These are phyloP conservation scores for Malthinus flaveolus DNA, from an alignment of 2,888 invertebrate genomes.

Conservation along the genomic window DNA sequence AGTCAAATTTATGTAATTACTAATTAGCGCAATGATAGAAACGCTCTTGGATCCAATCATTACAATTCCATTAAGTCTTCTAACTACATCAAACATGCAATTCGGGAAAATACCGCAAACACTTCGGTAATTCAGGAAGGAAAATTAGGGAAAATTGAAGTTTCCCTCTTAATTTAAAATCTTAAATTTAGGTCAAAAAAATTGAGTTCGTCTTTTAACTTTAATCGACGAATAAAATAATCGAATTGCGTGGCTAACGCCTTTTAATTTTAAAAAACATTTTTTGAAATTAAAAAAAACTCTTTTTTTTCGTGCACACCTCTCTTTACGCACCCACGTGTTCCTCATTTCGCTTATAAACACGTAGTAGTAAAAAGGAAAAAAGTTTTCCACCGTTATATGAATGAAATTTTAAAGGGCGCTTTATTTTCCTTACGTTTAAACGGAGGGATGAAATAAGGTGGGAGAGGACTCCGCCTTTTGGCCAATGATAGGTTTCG, in stretches of 20 bases:
- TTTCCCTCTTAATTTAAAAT: too few species aligned
- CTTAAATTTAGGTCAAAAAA: too few species aligned
- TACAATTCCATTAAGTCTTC: slow-evolving; percentile 50
- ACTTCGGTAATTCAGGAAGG: slow-evolving; percentile 46
- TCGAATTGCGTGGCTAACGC: too few species aligned
- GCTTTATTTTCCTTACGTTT: slow-evolving; percentile 32
- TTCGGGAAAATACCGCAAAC: slow-evolving; percentile 49
- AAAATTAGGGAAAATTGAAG: slow-evolving; percentile 19
- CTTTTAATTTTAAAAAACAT: too few species aligned
- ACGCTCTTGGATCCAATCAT: slow-evolving; percentile 37
- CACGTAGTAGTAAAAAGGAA: slow-evolving; percentile 24
- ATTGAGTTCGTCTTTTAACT: too few species aligned
- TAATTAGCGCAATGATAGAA: slow-evolving; percentile 37
- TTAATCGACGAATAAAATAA: too few species aligned
- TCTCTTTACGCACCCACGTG: slow-evolving; percentile 20
- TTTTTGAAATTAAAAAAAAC: not conserved
- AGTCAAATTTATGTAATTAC: slow-evolving; percentile 14
- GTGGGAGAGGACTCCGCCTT: slow-evolving; percentile 52
- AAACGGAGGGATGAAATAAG: slow-evolving; percentile 41
- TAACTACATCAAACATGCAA: slow-evolving; percentile 51
- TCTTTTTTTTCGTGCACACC: not conserved
- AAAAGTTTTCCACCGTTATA: slow-evolving; percentile 16
- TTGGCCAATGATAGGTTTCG: slow-evolving; percentile 49
- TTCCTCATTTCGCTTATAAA: slow-evolving; percentile 16
- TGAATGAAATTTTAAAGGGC: slow-evolving; percentile 39